Base-by-base conservation (phyloP, 2,888 invertebrate genomes). In the Steromphala cineraria region DNA sequence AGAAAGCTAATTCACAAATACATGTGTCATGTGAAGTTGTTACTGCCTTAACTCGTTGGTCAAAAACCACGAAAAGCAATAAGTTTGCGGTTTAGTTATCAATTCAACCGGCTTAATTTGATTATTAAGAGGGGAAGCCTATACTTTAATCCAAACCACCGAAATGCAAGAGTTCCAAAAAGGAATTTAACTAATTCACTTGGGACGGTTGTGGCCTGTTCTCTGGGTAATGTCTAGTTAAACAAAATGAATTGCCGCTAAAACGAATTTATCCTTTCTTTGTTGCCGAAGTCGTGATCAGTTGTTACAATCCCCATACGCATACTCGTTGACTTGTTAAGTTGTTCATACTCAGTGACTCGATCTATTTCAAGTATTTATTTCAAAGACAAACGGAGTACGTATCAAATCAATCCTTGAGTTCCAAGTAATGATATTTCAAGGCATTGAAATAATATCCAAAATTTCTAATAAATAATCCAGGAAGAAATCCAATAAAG, bases 1-100 rank as follows among this genome's bases (percentile, higher is more conserved):
- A 28, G 36, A 71, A 71, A 71, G 36, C 71, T 71, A 71, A 71
- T 71, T 71, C 71, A 17, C 71, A 36, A 36, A 71, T 71, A 31
- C 36, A 40, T 36, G 40, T 71, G 71, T 13, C 71, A 71, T 71
- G 28, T 36, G 19, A 71, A 40, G 19, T 71, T 28, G 36, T 36
- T 36, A 31, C n/a, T 31, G 36, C 71, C 19, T 56, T 19, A 56
- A 56, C 56, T 56, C 24, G 7, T 3, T n/a, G 21, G 24, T 19
- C 24, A 56, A 56, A 31, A 36, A 31, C 71, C n/a, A 7, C 5
- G 17, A 10, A 7, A 36, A 36, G 31, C 71, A 71, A 31, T 71
- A 71, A 36, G 71, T 71, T 71, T 71, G 71, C 40, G 36, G 28
- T 71, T 71, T 8, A 31, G 71, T 28, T 71, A 71, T 71, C 71